Evolutionary conservation across 2,888 invertebrate species (phyloP).

Genomic region (Lycophotia porphyrea): DNA sequence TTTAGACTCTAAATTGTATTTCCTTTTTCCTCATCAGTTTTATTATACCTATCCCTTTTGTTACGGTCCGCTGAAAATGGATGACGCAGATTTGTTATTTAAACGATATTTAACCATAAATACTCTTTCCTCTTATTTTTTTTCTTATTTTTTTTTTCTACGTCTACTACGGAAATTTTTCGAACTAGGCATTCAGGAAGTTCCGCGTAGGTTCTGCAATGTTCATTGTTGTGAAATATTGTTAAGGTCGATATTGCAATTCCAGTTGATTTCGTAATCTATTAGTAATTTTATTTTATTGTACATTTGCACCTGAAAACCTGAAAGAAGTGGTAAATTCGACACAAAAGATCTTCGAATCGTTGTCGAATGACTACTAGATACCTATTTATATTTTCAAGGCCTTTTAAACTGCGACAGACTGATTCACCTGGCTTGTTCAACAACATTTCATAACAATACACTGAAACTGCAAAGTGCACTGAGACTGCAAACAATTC

Average conservation of each 20-base stretch:
- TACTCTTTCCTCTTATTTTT: slow-evolving; percentile 14
- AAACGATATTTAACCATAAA: slow-evolving; percentile 1
- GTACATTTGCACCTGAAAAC: background rate
- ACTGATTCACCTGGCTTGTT: background rate
- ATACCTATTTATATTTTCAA: background rate
- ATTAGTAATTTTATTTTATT: background rate
- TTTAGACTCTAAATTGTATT: background rate
- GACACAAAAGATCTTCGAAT: background rate
- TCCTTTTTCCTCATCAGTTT: background rate
- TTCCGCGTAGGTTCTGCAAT: slow-evolving; percentile 45
- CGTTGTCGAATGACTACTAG: background rate
- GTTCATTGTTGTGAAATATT: slow-evolving; percentile 43
- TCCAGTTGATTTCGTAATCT: slow-evolving; percentile 18
- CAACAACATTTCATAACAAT: slow-evolving; percentile 1
- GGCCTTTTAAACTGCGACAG: background rate
- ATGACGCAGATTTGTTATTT: slow-evolving; percentile 27
- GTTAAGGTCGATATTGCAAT: slow-evolving; percentile 29
- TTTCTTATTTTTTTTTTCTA: background rate
- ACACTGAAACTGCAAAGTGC: background rate
- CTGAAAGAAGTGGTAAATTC: background rate
- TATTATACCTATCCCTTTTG: slow-evolving; percentile 2
- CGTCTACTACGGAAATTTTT: slow-evolving; percentile 22
- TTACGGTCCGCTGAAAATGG: slow-evolving; percentile 24
- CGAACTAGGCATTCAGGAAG: slow-evolving; percentile 41
- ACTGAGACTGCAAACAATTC: background rate